phyloP scores from a whole-genome alignment of 1,140 invertebrate genomes.

The Globodera rostochiensis region DNA sequence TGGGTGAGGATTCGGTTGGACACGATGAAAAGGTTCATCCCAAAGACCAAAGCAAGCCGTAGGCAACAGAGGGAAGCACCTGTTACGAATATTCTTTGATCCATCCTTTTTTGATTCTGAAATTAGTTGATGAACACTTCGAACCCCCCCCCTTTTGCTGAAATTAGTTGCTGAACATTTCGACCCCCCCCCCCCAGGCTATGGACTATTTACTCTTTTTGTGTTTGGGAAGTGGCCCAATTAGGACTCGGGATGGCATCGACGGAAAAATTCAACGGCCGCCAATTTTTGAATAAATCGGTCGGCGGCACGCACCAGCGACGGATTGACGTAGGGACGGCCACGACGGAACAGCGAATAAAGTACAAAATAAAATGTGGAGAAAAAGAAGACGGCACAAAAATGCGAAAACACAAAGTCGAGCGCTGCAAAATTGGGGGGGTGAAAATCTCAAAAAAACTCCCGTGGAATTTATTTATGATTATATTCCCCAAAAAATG shows the following conservation, averaged over 20 bases:
- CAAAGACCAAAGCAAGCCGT: conserved; percentile 55
- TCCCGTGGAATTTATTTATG: background rate
- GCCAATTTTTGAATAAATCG: too few relatives aligned
- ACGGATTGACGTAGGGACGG: conserved; percentile 33
- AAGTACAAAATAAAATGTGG: conserved; percentile 56
- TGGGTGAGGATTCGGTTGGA: conserved; percentile 54
- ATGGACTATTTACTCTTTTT: too few relatives aligned
- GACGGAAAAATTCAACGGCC: too few relatives aligned
- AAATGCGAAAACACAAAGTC: conserved; percentile 62
- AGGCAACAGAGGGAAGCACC: conserved; percentile 55
- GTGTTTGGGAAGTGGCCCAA: too few relatives aligned
- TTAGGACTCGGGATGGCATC: too few relatives aligned
- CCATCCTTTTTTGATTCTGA: too few relatives aligned
- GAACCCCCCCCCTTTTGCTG: too few relatives aligned
- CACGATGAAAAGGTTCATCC: conserved; percentile 58
- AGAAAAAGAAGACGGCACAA: conserved; percentile 56
- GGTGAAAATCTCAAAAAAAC: background rate
- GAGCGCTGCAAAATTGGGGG: conserved; percentile 44
- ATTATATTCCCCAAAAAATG: background rate
- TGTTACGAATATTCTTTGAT: conserved; percentile 29
- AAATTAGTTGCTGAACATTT: too few relatives aligned
- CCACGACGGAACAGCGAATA: conserved; percentile 46
- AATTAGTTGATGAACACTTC: too few relatives aligned
- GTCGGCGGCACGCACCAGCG: conserved; percentile 5
- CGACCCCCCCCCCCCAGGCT: too few relatives aligned